A percentile compares a stretch with the other conserved stretches of the same genome.
Conservation (phyloP, 2,797 vertebrate genomes). For the Hirundo rustica region DNA sequence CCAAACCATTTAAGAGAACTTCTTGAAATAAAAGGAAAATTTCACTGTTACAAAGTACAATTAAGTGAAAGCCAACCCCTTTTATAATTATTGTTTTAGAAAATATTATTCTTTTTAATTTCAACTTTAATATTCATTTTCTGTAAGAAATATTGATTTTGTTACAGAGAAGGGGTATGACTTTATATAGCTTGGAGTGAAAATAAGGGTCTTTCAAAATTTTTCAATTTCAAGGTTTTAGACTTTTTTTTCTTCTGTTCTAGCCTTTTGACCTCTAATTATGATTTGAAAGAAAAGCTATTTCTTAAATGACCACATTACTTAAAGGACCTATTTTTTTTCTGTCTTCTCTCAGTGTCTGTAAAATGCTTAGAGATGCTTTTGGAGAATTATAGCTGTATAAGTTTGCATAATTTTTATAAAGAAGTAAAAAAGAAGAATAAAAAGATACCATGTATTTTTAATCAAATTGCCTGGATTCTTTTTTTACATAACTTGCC, state of each 20-base stretch:
- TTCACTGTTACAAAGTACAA: background rate
- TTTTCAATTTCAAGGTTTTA: constrained; percentile 8
- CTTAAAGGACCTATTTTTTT: background rate
- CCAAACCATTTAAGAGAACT: background rate
- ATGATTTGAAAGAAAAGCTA: constrained; percentile 8
- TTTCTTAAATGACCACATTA: constrained; percentile 2
- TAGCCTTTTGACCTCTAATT: constrained; percentile 9
- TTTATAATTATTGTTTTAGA: background rate
- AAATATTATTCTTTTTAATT: background rate
- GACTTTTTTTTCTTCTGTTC: background rate
- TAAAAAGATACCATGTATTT: constrained; percentile 20
- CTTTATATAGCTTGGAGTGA: background rate
- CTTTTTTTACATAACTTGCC: constrained; percentile 11
- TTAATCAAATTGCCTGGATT: constrained; percentile 43
- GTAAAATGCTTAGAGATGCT: background rate
- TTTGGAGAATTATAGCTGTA: background rate
- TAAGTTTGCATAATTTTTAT: constrained; percentile 17
- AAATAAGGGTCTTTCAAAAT: background rate
- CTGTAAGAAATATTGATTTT: background rate
- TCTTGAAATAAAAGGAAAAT: background rate
- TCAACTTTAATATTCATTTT: background rate
- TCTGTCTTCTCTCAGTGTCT: background rate
- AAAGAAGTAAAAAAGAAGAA: constrained; percentile 4
- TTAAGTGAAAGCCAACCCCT: background rate
- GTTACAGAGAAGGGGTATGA: background rate